These are phyloP conservation scores for Pseudoips prasinana DNA, from an alignment of 2,888 invertebrate genomes.

Conservation along the genomic window DNA sequence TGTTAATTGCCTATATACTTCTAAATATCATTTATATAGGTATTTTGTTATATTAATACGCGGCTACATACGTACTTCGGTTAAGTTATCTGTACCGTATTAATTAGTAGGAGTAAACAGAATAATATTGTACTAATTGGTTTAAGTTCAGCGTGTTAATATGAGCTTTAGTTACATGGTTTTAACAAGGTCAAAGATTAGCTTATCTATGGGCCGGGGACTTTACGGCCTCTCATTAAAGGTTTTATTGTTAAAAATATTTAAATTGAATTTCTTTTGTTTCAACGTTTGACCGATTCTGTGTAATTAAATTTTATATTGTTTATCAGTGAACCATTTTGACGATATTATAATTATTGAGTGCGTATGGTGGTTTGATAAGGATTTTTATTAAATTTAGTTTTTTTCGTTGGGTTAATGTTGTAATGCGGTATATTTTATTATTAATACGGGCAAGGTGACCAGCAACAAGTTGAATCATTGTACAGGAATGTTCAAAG, in stretches of 20 bases:
- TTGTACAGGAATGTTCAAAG: not conserved
- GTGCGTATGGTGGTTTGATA: no score
- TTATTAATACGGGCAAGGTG: no score
- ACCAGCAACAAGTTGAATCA: no score
- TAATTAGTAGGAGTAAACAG: slow-evolving; percentile 31
- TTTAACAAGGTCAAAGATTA: slow-evolving; percentile 38
- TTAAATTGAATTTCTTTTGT: slow-evolving; percentile 9
- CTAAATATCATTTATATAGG: not conserved
- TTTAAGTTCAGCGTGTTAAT: slow-evolving; percentile 28
- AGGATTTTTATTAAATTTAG: no score
- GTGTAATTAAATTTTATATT: no score
- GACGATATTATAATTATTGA: not conserved
- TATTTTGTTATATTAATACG: no score
- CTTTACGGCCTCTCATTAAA: slow-evolving; percentile 30
- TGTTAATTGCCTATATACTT: slow-evolving; percentile 22
- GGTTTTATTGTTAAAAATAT: slow-evolving; percentile 28
- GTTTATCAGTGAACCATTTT: not conserved
- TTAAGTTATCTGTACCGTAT: slow-evolving; percentile 26
- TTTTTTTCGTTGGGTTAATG: not conserved
- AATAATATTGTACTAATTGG: slow-evolving; percentile 35
- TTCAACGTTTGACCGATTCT: no score
- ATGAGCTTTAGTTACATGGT: slow-evolving; percentile 7
- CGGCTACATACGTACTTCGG: not conserved
- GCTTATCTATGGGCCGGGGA: slow-evolving; percentile 35
- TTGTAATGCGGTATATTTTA: not conserved